A percentile compares a stretch with the other conserved stretches of the same genome.
phyloP scores from a whole-genome alignment of 2,888 invertebrate species.

The Ischnus inquisitorius region DNA sequence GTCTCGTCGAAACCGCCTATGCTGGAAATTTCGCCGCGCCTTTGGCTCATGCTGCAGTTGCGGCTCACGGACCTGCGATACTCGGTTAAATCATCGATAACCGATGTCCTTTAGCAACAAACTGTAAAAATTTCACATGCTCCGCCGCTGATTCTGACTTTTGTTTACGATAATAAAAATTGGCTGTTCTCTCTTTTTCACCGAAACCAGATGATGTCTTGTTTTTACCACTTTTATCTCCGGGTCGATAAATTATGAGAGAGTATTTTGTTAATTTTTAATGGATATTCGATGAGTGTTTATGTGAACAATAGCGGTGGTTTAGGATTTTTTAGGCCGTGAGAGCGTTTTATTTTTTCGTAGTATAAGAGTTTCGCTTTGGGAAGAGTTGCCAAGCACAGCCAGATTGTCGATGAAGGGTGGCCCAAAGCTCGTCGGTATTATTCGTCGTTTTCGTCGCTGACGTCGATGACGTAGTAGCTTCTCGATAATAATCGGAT shows the following conservation, averaged over 20 bases:
- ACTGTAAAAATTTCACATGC: not conserved
- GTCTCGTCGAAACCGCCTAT: conserved; percentile 67
- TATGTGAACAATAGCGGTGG: too few species aligned
- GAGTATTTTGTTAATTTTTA: too few species aligned
- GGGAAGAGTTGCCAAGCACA: not conserved
- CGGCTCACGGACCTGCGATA: conserved; percentile 67
- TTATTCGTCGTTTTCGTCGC: not conserved
- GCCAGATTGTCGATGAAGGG: not conserved
- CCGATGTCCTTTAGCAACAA: not conserved
- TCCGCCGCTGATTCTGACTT: conserved; percentile 32
- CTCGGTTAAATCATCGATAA: conserved; percentile 53
- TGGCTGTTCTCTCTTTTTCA: conserved; percentile 52
- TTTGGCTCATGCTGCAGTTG: conserved; percentile 59
- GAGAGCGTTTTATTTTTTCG: too few species aligned
- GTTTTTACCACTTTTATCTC: not conserved
- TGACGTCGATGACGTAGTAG: not conserved
- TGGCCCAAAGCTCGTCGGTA: not conserved
- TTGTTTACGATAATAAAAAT: conserved; percentile 55
- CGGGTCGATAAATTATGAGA: too few species aligned
- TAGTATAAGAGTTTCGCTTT: too few species aligned
- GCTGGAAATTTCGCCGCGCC: too few species aligned
- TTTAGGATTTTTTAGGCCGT: too few species aligned
- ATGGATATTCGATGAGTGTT: too few species aligned
- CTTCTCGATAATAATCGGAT: not conserved
- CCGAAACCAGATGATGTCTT: not conserved